Percentiles rank a stretch among this genome's conserved stretches.
Evolutionary conservation across 2,113 vertebrate genomes (phyloP).

Genomic region (Ammospiza caudacuta): DNA sequence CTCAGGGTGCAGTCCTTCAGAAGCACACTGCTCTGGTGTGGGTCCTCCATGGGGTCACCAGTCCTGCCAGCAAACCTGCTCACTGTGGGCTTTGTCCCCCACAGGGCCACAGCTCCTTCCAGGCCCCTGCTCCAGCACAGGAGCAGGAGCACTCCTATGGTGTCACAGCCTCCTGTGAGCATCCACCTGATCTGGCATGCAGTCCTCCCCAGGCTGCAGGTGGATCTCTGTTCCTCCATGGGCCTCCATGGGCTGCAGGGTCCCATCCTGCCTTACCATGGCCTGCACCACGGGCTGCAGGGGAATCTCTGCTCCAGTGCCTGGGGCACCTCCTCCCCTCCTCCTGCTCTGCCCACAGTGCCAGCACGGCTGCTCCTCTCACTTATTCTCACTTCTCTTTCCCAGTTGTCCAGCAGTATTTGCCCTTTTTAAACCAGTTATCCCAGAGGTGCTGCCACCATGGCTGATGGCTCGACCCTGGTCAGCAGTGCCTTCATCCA

Average conservation of each 20-base stretch:
- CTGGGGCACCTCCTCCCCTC: background rate
- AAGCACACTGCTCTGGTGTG: background rate
- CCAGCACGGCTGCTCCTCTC: background rate
- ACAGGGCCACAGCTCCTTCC: background rate
- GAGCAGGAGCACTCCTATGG: no score
- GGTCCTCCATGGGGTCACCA: background rate
- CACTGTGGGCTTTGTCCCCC: no score
- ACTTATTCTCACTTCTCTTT: background rate
- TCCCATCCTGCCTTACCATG: background rate
- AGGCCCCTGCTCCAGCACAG: background rate
- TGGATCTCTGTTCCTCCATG: background rate
- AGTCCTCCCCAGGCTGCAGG: background rate
- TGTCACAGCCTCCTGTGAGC: background rate
- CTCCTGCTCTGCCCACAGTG: background rate
- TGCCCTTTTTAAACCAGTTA: background rate
- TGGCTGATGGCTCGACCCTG: fast-evolving
- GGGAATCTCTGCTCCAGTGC: background rate
- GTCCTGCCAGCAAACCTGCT: background rate
- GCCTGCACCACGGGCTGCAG: background rate
- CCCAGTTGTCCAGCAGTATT: background rate
- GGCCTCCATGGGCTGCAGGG: background rate
- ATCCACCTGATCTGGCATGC: no score
- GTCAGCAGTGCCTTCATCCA: fast-evolving
- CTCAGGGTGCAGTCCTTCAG: background rate
- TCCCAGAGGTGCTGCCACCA: fast-evolving